Conservation (phyloP, 2,888 invertebrate species). For the Ormia ochracea region DNA sequence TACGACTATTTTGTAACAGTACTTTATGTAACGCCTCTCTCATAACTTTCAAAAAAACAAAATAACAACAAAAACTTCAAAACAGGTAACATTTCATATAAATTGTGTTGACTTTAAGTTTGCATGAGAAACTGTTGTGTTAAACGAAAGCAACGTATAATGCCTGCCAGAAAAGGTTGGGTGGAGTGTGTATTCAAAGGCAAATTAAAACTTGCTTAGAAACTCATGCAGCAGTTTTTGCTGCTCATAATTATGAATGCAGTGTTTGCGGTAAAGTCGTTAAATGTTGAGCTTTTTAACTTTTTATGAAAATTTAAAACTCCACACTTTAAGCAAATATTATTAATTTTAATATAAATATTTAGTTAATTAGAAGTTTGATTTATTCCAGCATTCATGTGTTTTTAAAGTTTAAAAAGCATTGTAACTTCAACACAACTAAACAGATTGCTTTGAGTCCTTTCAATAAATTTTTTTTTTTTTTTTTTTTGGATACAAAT, state of each 20-base stretch:
- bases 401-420: no score
- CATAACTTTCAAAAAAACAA: not conserved
- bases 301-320: not conserved
- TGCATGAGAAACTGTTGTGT: not conserved
- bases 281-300: not conserved
- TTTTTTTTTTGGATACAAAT: no score
- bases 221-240: not conserved
- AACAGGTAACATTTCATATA: slow-evolving; percentile 24
- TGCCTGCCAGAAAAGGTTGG: not conserved
- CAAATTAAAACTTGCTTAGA: not conserved
- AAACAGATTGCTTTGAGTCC: no score
- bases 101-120: slow-evolving; percentile 18
- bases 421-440: no score
- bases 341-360: no score
- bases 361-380: no score
- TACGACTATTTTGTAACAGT: not conserved
- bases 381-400: no score
- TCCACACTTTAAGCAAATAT: no score
- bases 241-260: not conserved
- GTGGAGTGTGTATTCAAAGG: not conserved
- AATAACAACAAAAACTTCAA: not conserved
- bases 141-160: not conserved
- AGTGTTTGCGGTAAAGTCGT: not conserved
- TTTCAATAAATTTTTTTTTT: no score
- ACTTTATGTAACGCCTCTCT: not conserved